A percentile compares a stretch with the other conserved stretches of the same genome.
Evolutionary conservation across 1,140 invertebrate genomes (phyloP).

Genomic region (Neodiprion lecontei): DNA sequence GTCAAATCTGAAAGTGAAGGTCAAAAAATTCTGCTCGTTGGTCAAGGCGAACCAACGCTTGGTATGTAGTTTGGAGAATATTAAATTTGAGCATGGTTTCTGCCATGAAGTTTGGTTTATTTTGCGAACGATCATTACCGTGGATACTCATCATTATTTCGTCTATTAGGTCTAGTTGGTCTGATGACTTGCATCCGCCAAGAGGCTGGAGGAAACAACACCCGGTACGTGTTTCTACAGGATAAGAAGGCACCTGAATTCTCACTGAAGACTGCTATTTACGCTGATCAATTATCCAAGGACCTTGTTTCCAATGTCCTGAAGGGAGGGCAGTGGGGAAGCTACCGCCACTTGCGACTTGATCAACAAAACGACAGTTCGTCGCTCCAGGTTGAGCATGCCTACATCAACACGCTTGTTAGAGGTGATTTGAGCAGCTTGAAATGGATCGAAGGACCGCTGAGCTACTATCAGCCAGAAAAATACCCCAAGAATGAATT

Average conservation of each 20-base stretch:
- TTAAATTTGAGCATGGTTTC: not conserved
- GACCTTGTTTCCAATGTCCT: constrained; percentile 87
- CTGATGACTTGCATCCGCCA: constrained; percentile 87
- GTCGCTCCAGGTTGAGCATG: constrained; percentile 80
- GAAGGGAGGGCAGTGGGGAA: constrained; percentile 82
- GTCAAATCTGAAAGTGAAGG: constrained; percentile 65
- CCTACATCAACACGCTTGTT: constrained; percentile 89
- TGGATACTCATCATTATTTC: constrained; percentile 8
- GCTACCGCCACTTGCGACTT: constrained; percentile 78
- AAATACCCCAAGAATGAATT: constrained; percentile 65
- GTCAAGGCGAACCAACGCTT: constrained; percentile 69
- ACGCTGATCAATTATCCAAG: constrained; percentile 70
- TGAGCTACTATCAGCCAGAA: constrained; percentile 65
- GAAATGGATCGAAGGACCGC: constrained; percentile 90
- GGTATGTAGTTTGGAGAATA: constrained; percentile 30
- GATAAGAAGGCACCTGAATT: constrained; percentile 71
- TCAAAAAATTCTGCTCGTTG: constrained; percentile 75
- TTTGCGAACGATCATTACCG: not conserved
- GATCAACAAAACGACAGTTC: constrained; percentile 67
- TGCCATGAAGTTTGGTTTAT: not conserved
- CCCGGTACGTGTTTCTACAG: constrained; percentile 76
- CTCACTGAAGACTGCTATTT: constrained; percentile 64
- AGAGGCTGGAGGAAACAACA: constrained; percentile 80
- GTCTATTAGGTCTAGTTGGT: constrained; percentile 77
- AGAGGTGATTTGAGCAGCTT: constrained; percentile 92